Percentiles rank a stretch among this genome's conserved stretches.
phyloP scores from a whole-genome alignment of 2,888 invertebrate species.

The Brachyptera risi region DNA sequence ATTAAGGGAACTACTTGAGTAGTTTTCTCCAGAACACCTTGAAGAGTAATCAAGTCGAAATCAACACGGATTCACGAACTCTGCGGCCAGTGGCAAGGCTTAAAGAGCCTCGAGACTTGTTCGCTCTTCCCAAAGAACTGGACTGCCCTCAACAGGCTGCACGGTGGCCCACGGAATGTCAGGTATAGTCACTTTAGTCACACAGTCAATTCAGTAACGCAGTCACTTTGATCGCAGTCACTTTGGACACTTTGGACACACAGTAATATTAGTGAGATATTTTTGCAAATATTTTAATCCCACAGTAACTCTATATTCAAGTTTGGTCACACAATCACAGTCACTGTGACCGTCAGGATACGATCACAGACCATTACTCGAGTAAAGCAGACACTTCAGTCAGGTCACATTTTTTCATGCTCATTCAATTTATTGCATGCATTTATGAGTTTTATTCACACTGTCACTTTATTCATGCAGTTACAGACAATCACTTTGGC shows the following conservation, averaged over 20 bases:
- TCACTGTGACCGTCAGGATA: too few relatives aligned
- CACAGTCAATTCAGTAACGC: not conserved
- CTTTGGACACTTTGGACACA: not conserved
- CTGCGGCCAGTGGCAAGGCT: slow-evolving; percentile 60
- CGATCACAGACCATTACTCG: too few relatives aligned
- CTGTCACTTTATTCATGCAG: too few relatives aligned
- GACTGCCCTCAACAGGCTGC: slow-evolving; percentile 74
- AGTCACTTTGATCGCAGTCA: not conserved
- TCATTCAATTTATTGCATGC: too few relatives aligned
- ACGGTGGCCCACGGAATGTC: slow-evolving; percentile 86
- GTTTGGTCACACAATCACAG: too few relatives aligned
- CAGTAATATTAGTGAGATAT: not conserved
- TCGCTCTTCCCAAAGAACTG: slow-evolving; percentile 64
- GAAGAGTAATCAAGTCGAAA: slow-evolving; percentile 65
- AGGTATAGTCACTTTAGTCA: slow-evolving; percentile 57
- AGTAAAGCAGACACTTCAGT: too few relatives aligned
- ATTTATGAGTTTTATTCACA: too few relatives aligned
- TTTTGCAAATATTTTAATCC: too few relatives aligned
- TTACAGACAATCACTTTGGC: too few relatives aligned
- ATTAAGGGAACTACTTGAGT: slow-evolving; percentile 58
- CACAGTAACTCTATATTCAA: too few relatives aligned
- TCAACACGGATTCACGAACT: slow-evolving; percentile 62
- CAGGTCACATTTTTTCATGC: too few relatives aligned
- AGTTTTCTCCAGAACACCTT: slow-evolving; percentile 59
- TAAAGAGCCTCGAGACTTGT: slow-evolving; percentile 66